phyloP scores from a whole-genome alignment of 2,797 vertebrate species.

The Notolepis coatsorum region DNA sequence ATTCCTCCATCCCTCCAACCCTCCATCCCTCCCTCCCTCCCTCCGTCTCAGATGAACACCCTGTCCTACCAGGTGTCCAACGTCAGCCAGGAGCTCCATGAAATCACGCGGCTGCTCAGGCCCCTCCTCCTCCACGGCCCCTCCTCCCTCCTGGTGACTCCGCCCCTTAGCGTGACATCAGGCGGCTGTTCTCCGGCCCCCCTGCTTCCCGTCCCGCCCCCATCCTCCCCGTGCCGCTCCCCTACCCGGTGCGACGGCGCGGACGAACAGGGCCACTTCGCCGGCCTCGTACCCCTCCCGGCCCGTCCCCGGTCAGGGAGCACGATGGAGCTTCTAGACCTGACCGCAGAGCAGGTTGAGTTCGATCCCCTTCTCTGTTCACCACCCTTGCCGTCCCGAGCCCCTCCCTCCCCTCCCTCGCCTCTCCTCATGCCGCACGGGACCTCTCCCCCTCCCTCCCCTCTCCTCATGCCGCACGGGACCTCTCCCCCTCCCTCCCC shows the following conservation, averaged over 20 bases:
- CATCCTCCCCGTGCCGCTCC: constrained; percentile 17
- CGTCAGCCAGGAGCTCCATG: constrained; percentile 84
- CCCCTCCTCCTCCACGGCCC: constrained; percentile 75
- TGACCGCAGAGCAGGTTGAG: neutral
- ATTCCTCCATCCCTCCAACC: neutral
- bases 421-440: too few species aligned
- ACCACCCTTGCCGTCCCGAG: neutral
- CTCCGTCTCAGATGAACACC: constrained; percentile 74
- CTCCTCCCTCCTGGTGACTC: constrained; percentile 60
- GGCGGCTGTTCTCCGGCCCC: constrained; percentile 61
- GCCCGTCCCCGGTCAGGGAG: constrained; percentile 14
- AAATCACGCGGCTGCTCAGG: constrained; percentile 81
- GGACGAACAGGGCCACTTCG: neutral
- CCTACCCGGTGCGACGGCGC: neutral
- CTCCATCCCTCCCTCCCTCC: neutral
- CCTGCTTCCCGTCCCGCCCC: neutral
- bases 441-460: too few species aligned
- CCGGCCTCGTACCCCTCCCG: neutral
- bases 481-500: too few species aligned
- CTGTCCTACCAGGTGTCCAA: constrained; percentile 81
- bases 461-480: too few species aligned
- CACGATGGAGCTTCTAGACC: neutral
- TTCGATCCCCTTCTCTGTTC: constrained; percentile 24
- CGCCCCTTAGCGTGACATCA: constrained; percentile 61
- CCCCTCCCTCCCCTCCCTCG: neutral